phyloP scores from a whole-genome alignment of 2,113 vertebrate species.

The Rhabdomys dilectus region DNA sequence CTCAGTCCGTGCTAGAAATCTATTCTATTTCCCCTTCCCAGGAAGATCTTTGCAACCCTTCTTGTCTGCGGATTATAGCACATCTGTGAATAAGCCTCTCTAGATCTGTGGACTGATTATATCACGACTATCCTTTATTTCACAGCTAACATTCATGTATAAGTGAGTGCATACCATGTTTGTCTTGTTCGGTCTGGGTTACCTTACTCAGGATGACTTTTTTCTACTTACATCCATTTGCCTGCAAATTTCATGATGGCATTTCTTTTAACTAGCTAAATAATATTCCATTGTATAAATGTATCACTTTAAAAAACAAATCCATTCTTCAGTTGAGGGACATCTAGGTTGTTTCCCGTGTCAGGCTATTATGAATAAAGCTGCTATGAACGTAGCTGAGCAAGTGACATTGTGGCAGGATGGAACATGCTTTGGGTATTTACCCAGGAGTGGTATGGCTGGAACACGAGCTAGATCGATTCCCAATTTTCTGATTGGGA shows the following conservation, averaged over 20 bases:
- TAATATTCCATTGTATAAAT: neutral
- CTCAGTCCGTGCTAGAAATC: neutral
- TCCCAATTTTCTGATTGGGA: neutral
- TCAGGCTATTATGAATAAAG: neutral
- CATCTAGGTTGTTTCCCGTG: neutral
- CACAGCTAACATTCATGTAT: neutral
- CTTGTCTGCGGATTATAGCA: neutral
- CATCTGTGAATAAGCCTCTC: neutral
- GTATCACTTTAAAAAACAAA: neutral
- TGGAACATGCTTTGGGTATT: neutral
- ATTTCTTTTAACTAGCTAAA: neutral
- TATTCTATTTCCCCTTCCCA: neutral
- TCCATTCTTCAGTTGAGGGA: neutral
- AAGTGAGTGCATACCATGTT: neutral
- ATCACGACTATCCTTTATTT: neutral
- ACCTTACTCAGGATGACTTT: neutral
- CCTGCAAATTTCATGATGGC: neutral
- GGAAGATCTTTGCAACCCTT: neutral
- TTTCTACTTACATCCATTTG: neutral
- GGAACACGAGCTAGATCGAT: neutral
- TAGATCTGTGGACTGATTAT: neutral
- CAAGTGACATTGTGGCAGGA: neutral
- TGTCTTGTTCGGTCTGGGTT: neutral
- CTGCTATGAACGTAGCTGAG: neutral
- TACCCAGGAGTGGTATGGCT: neutral